Base-by-base conservation (phyloP, 2,888 invertebrate species). In the Polylopha cassiicola region DNA sequence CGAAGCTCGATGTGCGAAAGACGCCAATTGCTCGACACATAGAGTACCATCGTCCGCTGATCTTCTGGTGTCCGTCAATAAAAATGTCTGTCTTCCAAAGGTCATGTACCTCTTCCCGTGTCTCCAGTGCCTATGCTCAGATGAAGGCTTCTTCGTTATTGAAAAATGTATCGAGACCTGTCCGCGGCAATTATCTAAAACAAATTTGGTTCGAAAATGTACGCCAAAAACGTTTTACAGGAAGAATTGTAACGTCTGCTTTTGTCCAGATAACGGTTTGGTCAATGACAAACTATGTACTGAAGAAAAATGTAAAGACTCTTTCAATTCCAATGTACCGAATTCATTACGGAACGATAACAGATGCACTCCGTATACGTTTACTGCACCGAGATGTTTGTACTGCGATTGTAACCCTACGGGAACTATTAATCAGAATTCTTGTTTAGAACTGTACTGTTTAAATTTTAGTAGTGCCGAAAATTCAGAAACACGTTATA, bases 101-200 rank as follows among this genome's bases (percentile, higher is more conserved):
- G 78, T 80, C 0, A 73, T 78, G 65, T 81, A 82, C 30, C 42
- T 81, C 11, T 81, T 78, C 22, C 65, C 63, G 1, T 84, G 84
- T 32, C 53, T 77, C 0, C 73, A 76, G 37, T 84, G 84, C 46
- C 39, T 72, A 18, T 84, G 84, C 41, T 67, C 78, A 1, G 71
- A 77, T 16, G 55, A 61, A 2, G 80, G 84, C 0, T 44, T 53
- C n/a, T 78, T 84, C 31, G 39, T 57, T 16, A 37, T 58, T 1
- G 65, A 59, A n/a, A 73, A 73, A 52, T 84, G 84, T 39, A 50
- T 69, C 0, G 70, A 77, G 14, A 77, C 65, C 17, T 84, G 84
- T 39, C 58, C 61, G 6, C 51, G 47, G 28, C 17, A 45, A 4
- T 33, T 42, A 13, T n/a, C n/a, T n/a, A 18, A 43, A 38, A 30